Percentiles rank a stretch among this genome's conserved stretches.
phyloP scores from a whole-genome alignment of 2,888 invertebrate species.

The Brachypalpus laphriformis region DNA sequence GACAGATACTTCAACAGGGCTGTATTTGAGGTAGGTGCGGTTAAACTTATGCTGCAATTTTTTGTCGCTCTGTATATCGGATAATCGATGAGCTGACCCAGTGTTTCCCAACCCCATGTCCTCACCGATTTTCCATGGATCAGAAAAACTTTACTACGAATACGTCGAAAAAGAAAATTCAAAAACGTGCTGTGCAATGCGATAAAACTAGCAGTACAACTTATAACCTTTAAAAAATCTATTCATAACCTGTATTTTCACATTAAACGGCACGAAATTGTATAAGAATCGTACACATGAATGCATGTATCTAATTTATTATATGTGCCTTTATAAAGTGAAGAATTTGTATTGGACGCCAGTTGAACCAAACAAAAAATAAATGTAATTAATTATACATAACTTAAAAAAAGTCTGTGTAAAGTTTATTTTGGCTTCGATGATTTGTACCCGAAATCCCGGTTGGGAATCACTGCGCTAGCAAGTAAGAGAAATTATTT shows the following conservation, averaged over 20 bases:
- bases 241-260: not conserved
- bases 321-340: constrained; percentile 20
- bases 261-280: not conserved
- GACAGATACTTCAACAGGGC: constrained; percentile 19
- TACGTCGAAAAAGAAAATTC: not conserved
- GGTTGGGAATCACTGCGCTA: constrained; percentile 21
- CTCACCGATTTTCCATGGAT: not conserved
- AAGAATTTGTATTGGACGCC: not conserved
- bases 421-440: not conserved
- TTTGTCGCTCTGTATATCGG: not conserved
- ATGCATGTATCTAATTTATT: not conserved
- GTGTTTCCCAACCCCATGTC: constrained; percentile 3
- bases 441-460: not conserved
- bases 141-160: not conserved
- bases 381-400: constrained; percentile 6
- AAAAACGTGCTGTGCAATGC: not conserved
- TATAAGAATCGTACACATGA: not conserved
- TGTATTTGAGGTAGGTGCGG: not conserved
- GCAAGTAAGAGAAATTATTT: not conserved
- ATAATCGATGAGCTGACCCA: constrained; percentile 7
- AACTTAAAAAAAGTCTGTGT: not conserved
- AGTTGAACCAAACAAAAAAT: not conserved
- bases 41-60: not conserved
- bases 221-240: not conserved
- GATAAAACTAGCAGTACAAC: not conserved